A percentile compares a stretch with the other conserved stretches of the same genome.
Evolutionary conservation across 2,888 invertebrate genomes (phyloP).

Genomic region (Luffia ferchaultella): DNA sequence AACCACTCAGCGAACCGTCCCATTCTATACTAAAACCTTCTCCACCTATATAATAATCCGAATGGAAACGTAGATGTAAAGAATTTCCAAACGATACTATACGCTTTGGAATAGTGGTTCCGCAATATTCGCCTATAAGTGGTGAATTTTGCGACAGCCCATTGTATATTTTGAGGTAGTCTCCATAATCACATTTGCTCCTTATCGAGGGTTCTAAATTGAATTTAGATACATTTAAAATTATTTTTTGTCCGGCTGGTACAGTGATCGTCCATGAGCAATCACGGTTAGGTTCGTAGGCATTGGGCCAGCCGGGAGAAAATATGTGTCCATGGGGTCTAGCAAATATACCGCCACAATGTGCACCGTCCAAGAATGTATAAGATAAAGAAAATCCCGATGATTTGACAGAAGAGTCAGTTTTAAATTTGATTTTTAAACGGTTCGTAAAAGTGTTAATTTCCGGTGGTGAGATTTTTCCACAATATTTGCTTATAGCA

Average conservation of each 20-base stretch:
- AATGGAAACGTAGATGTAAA: conserved; percentile 77
- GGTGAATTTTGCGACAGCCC: conserved; percentile 77
- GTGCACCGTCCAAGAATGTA: conserved; percentile 42
- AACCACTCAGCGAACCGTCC: conserved; percentile 67
- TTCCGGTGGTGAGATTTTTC: conserved; percentile 68
- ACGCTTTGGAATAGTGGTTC: conserved; percentile 64
- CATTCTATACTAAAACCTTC: conserved; percentile 73
- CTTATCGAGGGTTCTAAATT: conserved; percentile 65
- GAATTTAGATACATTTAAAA: conserved; percentile 64
- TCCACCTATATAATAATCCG: conserved; percentile 70
- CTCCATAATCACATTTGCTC: conserved; percentile 38
- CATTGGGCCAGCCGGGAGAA: conserved; percentile 81
- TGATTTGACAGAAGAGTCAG: conserved; percentile 49
- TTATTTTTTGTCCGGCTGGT: conserved; percentile 74
- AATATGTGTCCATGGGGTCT: conserved; percentile 73
- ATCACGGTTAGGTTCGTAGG: conserved; percentile 73
- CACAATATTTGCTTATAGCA: conserved; percentile 72
- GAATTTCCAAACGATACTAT: conserved; percentile 81
- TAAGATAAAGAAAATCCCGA: conserved; percentile 82
- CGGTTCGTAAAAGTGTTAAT: conserved; percentile 73
- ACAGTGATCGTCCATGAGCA: conserved; percentile 86
- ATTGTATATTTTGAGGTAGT: conserved; percentile 71
- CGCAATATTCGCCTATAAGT: conserved; percentile 83
- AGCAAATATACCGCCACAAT: conserved; percentile 78
- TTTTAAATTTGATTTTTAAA: conserved; percentile 73